Conservation (phyloP, 2,797 vertebrate species). For the Carapus acus region DNA sequence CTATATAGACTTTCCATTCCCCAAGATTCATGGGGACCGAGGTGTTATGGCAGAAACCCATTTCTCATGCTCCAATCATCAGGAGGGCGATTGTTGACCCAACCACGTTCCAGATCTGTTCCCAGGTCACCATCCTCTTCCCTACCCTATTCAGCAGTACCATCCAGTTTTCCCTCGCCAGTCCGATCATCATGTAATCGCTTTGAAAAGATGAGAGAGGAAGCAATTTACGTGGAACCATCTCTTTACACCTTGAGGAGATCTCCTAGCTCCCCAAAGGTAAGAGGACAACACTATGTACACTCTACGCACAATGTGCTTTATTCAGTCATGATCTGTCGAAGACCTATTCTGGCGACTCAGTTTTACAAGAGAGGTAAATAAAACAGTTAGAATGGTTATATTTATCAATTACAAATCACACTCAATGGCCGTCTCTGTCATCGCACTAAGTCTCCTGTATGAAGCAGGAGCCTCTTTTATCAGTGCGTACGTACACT, state of each 20-base stretch:
- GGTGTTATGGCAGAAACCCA: conserved; percentile 65
- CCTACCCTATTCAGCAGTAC: conserved; percentile 74
- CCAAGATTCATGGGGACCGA: conserved; percentile 56
- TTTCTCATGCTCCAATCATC: conserved; percentile 76
- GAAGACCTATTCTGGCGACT: too few species aligned
- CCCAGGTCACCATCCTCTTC: conserved; percentile 88
- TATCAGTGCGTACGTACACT: too few species aligned
- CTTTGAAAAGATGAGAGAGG: conserved; percentile 79
- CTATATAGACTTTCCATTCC: conserved; percentile 41
- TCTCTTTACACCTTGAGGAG: conserved; percentile 79
- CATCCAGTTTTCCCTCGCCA: conserved; percentile 79
- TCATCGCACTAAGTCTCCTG: too few species aligned
- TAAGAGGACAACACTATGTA: too few species aligned
- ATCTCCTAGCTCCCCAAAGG: conserved; percentile 92
- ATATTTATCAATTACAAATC: too few species aligned
- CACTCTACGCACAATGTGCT: too few species aligned
- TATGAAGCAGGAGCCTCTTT: too few species aligned
- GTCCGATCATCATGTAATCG: conserved; percentile 80
- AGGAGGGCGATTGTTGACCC: conserved; percentile 84
- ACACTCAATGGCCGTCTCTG: too few species aligned
- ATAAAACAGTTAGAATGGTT: too few species aligned
- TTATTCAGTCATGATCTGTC: too few species aligned
- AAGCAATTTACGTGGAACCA: conserved; percentile 81
- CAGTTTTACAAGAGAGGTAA: too few species aligned
- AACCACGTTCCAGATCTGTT: conserved; percentile 86